Evolutionary conservation across 1,140 invertebrate genomes (phyloP).

Genomic region (Cyphomyrmex costatus): DNA sequence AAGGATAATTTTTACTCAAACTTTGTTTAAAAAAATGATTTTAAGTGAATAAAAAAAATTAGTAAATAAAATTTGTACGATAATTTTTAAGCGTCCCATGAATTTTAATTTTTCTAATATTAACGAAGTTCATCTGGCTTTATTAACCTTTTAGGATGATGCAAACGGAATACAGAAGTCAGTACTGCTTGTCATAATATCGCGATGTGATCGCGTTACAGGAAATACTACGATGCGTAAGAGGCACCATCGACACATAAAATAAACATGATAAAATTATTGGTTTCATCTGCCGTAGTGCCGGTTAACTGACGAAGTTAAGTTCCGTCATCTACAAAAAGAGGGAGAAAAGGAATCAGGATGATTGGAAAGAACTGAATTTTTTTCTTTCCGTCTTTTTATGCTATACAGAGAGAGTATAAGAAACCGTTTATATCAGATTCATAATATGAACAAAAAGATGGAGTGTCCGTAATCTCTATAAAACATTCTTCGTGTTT

Average conservation of each 20-base stretch:
- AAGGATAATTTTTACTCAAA: neutral
- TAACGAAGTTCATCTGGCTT: neutral
- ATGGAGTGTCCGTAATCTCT: neutral
- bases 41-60: neutral
- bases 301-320: neutral
- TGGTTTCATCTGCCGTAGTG: neutral
- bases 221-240: constrained; percentile 62
- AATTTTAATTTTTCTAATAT: neutral
- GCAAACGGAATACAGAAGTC: neutral
- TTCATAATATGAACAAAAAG: neutral
- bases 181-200: constrained; percentile 23
- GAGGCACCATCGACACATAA: constrained; percentile 68
- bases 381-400: neutral
- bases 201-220: constrained; percentile 35
- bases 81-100: neutral
- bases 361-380: constrained; percentile 16
- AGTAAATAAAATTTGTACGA: neutral
- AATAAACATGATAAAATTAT: constrained; percentile 69
- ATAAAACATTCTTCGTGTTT: neutral
- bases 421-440: constrained; percentile 10
- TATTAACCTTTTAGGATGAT: neutral
- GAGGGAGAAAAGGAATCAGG: neutral
- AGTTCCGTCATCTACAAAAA: constrained; percentile 16
- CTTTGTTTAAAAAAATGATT: neutral
- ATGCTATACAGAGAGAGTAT: neutral